Conservation (phyloP, 2,888 invertebrate genomes). For the Sesia bembeciformis region DNA sequence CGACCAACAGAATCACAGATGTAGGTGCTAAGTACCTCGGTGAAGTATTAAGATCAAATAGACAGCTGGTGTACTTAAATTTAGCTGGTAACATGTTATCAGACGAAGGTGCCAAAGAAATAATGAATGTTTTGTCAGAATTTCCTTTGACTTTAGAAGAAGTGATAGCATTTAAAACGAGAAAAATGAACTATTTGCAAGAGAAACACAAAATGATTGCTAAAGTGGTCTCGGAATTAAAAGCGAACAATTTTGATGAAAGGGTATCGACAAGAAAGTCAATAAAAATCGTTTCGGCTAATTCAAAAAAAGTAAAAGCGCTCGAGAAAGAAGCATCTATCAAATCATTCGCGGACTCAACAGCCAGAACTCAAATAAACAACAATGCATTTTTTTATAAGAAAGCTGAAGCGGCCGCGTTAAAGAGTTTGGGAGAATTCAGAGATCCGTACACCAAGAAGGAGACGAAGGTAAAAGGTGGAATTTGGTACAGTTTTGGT, state of each 20-base stretch:
- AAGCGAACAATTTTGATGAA: conserved; percentile 16
- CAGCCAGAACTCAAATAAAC: conserved; percentile 12
- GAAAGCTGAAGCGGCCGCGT: conserved; percentile 23
- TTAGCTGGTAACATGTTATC: conserved; percentile 35
- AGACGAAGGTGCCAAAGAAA: conserved; percentile 26
- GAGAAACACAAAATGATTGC: conserved; percentile 19
- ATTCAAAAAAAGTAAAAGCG: conserved; percentile 14
- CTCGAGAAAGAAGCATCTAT: conserved; percentile 17
- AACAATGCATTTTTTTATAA: conserved; percentile 18
- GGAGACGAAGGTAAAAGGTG: conserved; percentile 19
- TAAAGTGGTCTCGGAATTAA: conserved; percentile 17
- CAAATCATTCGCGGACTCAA: conserved; percentile 9
- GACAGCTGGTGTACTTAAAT: conserved; percentile 36
- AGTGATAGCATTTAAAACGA: conserved; percentile 14
- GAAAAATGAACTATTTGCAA: conserved; percentile 24
- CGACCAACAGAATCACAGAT: conserved; percentile 43
- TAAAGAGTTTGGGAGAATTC: conserved; percentile 21
- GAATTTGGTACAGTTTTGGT: conserved; percentile 23
- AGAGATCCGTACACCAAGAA: conserved; percentile 25
- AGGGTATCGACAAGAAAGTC: conserved; percentile 15
- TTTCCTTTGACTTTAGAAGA: conserved; percentile 33
- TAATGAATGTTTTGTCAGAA: conserved; percentile 24
- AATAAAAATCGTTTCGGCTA: background rate
- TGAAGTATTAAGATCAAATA: conserved; percentile 30
- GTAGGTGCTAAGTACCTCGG: conserved; percentile 28